Percentiles rank a stretch among this genome's conserved stretches.
These are phyloP conservation scores for Microctenopoma stevenorrisi DNA, from an alignment of 2,797 vertebrate species.

Conservation along the genomic window DNA sequence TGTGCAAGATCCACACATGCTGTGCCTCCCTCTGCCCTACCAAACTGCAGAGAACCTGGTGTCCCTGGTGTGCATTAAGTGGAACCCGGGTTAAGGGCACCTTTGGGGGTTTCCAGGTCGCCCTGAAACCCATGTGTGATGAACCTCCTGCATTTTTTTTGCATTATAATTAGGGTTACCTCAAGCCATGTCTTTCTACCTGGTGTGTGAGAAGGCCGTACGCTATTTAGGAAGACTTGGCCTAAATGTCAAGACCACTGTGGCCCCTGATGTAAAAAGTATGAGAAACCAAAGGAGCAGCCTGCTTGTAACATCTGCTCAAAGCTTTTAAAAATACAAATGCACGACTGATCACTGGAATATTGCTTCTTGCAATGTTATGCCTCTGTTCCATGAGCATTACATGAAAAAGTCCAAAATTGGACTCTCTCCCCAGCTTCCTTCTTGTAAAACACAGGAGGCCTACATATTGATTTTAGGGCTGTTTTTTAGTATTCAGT, in stretches of 20 bases:
- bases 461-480: conserved; percentile 63
- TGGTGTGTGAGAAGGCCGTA: not conserved
- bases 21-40: conserved; percentile 45
- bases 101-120: conserved; percentile 22
- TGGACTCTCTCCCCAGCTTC: conserved; percentile 19
- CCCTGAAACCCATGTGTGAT: not conserved
- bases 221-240: conserved; percentile 17
- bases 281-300: conserved; percentile 11
- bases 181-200: not conserved
- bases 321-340: conserved; percentile 33
- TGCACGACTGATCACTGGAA: conserved; percentile 15
- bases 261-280: conserved; percentile 5
- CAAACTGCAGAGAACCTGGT: conserved; percentile 41
- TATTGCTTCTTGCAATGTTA: conserved; percentile 34
- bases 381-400: conserved; percentile 44
- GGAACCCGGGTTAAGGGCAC: conserved; percentile 39
- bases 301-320: conserved; percentile 5
- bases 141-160: conserved; percentile 40
- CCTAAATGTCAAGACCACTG: conserved; percentile 26
- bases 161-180: conserved; percentile 27
- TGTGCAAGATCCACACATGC: conserved; percentile 51
- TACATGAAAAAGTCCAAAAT: conserved; percentile 49
- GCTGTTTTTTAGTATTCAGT: conserved; percentile 57
- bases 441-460: conserved; percentile 57
- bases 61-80: conserved; percentile 43